Percentiles rank a stretch among this genome's conserved stretches.
Conservation (phyloP, 2,113 vertebrate species). For the Promerops cafer region DNA sequence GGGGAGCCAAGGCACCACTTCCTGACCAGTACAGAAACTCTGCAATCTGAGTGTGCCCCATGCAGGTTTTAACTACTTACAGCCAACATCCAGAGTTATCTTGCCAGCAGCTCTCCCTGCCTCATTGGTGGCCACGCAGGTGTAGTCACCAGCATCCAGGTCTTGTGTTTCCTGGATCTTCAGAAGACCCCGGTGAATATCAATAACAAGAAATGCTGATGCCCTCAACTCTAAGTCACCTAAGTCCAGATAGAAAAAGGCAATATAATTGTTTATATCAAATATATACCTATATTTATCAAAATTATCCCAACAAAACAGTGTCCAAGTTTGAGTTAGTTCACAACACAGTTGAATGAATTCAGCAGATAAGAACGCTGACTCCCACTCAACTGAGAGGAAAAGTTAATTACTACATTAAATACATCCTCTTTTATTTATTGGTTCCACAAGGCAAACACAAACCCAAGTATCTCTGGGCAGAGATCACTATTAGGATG, state of each 20-base stretch:
- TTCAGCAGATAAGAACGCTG: not conserved
- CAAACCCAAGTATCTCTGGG: not conserved
- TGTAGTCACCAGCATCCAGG: slow-evolving; percentile 89
- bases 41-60: not conserved
- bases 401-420: not conserved
- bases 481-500: not conserved
- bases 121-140: slow-evolving; percentile 83
- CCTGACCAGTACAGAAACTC: not conserved
- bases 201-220: slow-evolving; percentile 76
- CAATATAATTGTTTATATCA: not conserved
- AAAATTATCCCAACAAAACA: not conserved
- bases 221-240: slow-evolving; percentile 82
- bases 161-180: slow-evolving; percentile 85
- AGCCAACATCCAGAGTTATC: slow-evolving; percentile 89
- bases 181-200: slow-evolving; percentile 75
- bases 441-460: not conserved
- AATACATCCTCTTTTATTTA: not conserved
- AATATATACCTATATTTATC: not conserved
- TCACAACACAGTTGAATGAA: not conserved
- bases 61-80: slow-evolving; percentile 68
- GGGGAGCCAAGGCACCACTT: not conserved
- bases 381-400: not conserved
- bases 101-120: slow-evolving; percentile 85
- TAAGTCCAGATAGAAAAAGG: slow-evolving; percentile 44
- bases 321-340: not conserved